A percentile compares a stretch with the other conserved stretches of the same genome.
These are phyloP conservation scores for Brachionichthys hirsutus DNA, from an alignment of 2,113 vertebrate genomes.

Conservation along the genomic window DNA sequence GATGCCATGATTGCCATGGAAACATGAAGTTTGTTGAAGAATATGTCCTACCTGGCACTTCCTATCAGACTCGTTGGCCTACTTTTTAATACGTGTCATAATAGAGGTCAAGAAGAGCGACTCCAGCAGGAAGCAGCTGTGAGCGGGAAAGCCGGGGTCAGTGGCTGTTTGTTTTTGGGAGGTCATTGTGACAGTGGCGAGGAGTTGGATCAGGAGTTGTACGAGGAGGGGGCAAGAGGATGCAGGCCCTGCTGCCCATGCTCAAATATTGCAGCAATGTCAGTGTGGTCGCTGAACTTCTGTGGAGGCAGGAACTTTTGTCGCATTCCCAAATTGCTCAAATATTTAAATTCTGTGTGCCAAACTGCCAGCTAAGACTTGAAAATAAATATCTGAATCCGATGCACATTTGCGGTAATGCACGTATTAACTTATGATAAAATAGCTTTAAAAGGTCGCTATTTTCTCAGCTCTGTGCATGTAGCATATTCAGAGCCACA, in stretches of 20 bases:
- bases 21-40: neutral
- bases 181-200: slow-evolving; percentile 48
- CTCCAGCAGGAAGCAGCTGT: slow-evolving; percentile 62
- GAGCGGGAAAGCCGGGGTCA: slow-evolving; percentile 28
- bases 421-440: too few relatives aligned
- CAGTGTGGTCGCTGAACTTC: slow-evolving; percentile 1
- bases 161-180: slow-evolving; percentile 33
- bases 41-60: slow-evolving; percentile 42
- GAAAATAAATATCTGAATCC: too few relatives aligned
- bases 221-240: slow-evolving; percentile 6
- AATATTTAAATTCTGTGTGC: neutral
- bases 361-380: too few relatives aligned
- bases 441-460: too few relatives aligned
- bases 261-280: neutral
- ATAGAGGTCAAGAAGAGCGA: slow-evolving; percentile 32
- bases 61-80: slow-evolving; percentile 50
- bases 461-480: neutral
- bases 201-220: slow-evolving; percentile 22
- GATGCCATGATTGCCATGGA: neutral
- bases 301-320: slow-evolving; percentile 14
- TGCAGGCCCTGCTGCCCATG: neutral
- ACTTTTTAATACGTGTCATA: slow-evolving; percentile 30
- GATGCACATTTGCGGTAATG: too few relatives aligned
- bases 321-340: too few relatives aligned
- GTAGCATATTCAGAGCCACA: neutral